These are phyloP conservation scores for Hydrozoanthus gracilis DNA, from an alignment of 92 coral and sea anemone species.

Conservation along the genomic window DNA sequence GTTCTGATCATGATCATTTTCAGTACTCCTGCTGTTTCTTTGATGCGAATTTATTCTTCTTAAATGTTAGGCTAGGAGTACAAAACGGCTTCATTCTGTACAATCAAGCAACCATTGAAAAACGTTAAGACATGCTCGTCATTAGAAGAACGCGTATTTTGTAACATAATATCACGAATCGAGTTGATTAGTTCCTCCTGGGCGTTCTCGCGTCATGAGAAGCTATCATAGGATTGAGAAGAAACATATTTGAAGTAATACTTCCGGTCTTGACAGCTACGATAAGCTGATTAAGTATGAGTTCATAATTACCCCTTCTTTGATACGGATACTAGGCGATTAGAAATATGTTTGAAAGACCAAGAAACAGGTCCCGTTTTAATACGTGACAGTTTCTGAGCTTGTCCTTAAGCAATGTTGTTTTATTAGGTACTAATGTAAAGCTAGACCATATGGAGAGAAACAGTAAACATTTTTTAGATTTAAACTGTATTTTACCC, in stretches of 20 bases:
- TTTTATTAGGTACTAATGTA: too few relatives aligned
- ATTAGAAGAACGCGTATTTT: not conserved
- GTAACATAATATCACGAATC: not conserved
- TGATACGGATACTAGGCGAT: too few relatives aligned
- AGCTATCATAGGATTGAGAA: not conserved
- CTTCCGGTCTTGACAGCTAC: not conserved
- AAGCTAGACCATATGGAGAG: too few relatives aligned
- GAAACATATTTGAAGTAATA: not conserved
- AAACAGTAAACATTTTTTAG: too few relatives aligned
- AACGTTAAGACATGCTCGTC: not conserved
- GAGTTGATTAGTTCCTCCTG: not conserved
- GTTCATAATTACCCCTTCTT: not conserved
- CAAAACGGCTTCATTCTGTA: too few relatives aligned
- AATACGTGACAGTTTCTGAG: too few relatives aligned
- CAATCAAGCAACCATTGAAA: not conserved
- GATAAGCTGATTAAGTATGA: not conserved
- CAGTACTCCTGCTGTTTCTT: not conserved
- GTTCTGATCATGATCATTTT: too few relatives aligned
- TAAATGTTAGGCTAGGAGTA: too few relatives aligned
- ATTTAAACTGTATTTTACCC: too few relatives aligned
- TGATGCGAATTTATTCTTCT: not conserved
- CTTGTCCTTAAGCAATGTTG: too few relatives aligned
- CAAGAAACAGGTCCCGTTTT: too few relatives aligned
- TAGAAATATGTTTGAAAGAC: too few relatives aligned
- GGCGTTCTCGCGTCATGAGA: not conserved